Conservation (phyloP, 2,888 invertebrate genomes). For the Epinotia ramella region DNA sequence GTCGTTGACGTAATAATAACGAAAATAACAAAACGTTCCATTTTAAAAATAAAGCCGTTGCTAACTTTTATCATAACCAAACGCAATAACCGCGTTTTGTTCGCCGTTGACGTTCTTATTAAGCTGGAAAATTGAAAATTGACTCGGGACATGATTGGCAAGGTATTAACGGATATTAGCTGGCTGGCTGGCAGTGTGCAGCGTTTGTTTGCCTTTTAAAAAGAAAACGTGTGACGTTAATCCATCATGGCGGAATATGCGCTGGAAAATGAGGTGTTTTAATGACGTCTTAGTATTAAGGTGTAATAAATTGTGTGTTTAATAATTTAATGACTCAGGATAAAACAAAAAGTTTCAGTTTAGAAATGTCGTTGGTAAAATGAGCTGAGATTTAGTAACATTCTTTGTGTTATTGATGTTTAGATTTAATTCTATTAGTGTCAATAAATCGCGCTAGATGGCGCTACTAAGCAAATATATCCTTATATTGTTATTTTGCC, state of each 20-base stretch:
- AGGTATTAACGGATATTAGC: conserved; percentile 75
- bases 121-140: conserved; percentile 83
- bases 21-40: conserved; percentile 24
- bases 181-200: conserved; percentile 72
- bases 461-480: background rate
- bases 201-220: conserved; percentile 73
- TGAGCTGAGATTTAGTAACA: no score
- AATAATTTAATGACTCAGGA: no score
- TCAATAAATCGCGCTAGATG: background rate
- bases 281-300: conserved; percentile 19
- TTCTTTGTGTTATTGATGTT: no score
- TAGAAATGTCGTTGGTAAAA: no score
- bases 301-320: background rate
- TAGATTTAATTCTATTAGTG: background rate
- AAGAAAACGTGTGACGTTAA: conserved; percentile 77
- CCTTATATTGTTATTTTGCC: no score
- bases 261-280: conserved; percentile 48
- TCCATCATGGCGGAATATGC: conserved; percentile 68
- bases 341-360: no score
- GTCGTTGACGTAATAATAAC: conserved; percentile 21
- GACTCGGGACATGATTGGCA: conserved; percentile 82
- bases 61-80: conserved; percentile 42
- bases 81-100: conserved; percentile 72
- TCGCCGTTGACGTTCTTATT: conserved; percentile 79
- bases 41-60: conserved; percentile 35